These are phyloP conservation scores for Odontocerum albicorne DNA, from an alignment of 2,888 invertebrate genomes.

Conservation along the genomic window DNA sequence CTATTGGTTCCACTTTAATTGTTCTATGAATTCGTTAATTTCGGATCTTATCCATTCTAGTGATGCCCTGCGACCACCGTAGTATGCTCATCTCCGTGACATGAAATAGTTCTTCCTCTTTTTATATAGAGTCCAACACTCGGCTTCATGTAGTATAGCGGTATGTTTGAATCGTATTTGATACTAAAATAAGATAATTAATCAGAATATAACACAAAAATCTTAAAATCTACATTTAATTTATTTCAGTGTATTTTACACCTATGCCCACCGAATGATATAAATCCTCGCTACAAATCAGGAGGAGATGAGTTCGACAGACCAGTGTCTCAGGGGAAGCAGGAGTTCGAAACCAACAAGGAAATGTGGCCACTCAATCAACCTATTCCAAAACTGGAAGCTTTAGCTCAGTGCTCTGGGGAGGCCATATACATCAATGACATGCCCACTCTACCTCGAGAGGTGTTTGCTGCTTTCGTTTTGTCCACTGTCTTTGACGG, in stretches of 20 bases:
- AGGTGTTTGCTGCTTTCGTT: conserved; percentile 70
- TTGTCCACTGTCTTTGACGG: conserved; percentile 57
- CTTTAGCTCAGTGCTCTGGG: conserved; percentile 63
- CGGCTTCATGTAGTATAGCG: too few species aligned
- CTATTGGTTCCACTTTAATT: too few species aligned
- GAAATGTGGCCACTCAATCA: conserved; percentile 68
- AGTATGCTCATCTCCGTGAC: too few species aligned
- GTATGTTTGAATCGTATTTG: too few species aligned
- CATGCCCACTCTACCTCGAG: conserved; percentile 53
- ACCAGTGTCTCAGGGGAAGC: conserved; percentile 62
- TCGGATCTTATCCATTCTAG: too few species aligned
- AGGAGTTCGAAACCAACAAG: conserved; percentile 63
- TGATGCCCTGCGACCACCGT: too few species aligned
- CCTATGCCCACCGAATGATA: conserved; percentile 48
- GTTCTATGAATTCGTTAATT: too few species aligned
- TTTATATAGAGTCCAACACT: too few species aligned
- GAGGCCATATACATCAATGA: conserved; percentile 70
- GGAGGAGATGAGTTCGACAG: conserved; percentile 59
- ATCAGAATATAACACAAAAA: too few species aligned
- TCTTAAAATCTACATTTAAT: too few species aligned
- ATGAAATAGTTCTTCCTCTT: too few species aligned
- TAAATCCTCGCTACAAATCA: conserved; percentile 57
- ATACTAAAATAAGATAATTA: too few species aligned
- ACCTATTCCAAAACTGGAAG: conserved; percentile 68
- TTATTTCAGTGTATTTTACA: conserved; percentile 56